Percentiles rank a stretch among this genome's conserved stretches.
These are phyloP conservation scores for Chaenocephalus aceratus DNA, from an alignment of 2,113 vertebrate species.

Conservation along the genomic window DNA sequence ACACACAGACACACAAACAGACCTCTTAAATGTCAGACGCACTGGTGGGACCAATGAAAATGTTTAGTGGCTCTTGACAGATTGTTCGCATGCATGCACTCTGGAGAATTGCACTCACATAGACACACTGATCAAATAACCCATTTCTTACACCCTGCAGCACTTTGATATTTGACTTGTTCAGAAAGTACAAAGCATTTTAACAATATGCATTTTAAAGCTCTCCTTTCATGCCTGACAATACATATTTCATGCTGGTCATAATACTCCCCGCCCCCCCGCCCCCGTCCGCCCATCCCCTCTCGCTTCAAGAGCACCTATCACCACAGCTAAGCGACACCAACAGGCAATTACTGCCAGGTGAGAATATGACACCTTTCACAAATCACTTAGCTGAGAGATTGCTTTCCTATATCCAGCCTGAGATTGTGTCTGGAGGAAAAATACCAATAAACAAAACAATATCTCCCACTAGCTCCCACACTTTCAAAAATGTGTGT, in stretches of 20 bases:
- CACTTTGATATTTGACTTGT: slow-evolving; percentile 14
- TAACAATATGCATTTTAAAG: slow-evolving; percentile 24
- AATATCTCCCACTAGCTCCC: not conserved
- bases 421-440: slow-evolving; percentile 45
- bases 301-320: slow-evolving; percentile 37
- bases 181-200: slow-evolving; percentile 1
- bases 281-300: not conserved
- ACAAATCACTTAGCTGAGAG: slow-evolving; percentile 71
- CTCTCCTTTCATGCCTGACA: slow-evolving; percentile 17
- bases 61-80: not conserved
- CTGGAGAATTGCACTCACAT: not conserved
- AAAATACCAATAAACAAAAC: slow-evolving; percentile 2
- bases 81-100: not conserved
- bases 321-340: slow-evolving; percentile 59
- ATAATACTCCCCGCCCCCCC: not conserved
- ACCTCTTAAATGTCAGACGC: not conserved
- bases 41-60: not conserved
- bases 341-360: slow-evolving; percentile 69
- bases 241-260: slow-evolving; percentile 19
- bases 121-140: not conserved
- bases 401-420: slow-evolving; percentile 65
- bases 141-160: not conserved
- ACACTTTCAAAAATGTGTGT: not conserved
- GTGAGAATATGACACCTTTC: slow-evolving; percentile 73
- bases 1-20: not conserved